Evolutionary conservation across 2,888 invertebrate species (phyloP).

Genomic region (Caenorhabditis zanzibari): DNA sequence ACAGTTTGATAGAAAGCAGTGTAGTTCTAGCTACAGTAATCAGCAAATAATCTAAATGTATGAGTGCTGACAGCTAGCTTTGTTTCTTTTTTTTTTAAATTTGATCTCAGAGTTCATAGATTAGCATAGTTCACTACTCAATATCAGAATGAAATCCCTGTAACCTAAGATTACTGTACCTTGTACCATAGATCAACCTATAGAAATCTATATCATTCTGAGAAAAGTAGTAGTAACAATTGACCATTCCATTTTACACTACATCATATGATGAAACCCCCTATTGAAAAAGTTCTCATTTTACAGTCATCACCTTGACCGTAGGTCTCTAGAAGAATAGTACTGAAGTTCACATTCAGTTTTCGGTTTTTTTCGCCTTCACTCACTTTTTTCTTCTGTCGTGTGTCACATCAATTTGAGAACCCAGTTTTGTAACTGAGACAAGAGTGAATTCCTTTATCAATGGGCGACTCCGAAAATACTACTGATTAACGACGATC

Average conservation of each 20-base stretch:
- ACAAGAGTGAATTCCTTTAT: not conserved
- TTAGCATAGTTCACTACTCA: no score
- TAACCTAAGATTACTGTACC: no score
- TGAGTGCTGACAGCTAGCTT: no score
- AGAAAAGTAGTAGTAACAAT: not conserved
- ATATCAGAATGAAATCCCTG: no score
- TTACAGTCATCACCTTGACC: constrained; percentile 1
- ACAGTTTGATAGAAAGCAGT: no score
- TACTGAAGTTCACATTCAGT: not conserved
- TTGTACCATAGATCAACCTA: no score
- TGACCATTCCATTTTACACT: not conserved
- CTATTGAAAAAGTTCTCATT: not conserved
- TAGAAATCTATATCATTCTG: no score
- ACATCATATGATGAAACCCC: constrained; percentile 3
- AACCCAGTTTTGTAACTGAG: not conserved
- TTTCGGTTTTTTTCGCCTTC: not conserved
- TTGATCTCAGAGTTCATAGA: no score
- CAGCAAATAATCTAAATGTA: no score
- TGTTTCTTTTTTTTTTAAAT: no score
- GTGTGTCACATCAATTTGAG: no score
- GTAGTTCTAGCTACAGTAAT: no score
- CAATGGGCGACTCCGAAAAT: not conserved
- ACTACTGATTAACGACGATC: not conserved
- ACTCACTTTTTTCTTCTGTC: not conserved
- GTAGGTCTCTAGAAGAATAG: not conserved